phyloP scores from a whole-genome alignment of 2,113 vertebrate species.

The Atlantisia rogersi region DNA sequence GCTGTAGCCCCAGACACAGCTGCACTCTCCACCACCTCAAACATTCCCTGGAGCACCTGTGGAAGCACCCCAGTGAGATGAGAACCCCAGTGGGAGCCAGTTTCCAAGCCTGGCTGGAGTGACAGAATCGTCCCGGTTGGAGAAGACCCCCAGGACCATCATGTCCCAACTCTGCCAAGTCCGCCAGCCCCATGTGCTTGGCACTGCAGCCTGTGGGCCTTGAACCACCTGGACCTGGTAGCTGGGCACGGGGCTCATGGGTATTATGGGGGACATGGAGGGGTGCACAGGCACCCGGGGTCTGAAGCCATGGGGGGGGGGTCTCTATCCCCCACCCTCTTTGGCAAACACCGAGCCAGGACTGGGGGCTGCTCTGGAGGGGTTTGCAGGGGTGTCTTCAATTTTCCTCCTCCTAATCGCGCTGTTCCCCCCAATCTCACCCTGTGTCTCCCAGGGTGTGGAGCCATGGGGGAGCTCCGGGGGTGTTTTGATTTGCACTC shows the following conservation, averaged over 20 bases:
- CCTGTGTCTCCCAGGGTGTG: neutral
- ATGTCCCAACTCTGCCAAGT: no score
- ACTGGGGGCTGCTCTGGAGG: neutral
- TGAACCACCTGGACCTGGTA: accelerated
- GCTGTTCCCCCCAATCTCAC: accelerated
- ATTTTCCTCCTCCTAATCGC: neutral
- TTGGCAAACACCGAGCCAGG: neutral
- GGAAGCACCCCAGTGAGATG: neutral
- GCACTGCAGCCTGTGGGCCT: no score
- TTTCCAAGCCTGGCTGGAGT: no score
- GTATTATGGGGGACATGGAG: no score
- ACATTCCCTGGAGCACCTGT: accelerated
- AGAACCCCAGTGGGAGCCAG: neutral
- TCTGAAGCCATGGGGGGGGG: neutral
- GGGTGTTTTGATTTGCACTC: neutral
- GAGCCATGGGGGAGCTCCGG: neutral
- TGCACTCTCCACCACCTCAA: neutral
- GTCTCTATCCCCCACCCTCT: no score
- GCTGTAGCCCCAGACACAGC: neutral
- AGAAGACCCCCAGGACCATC: no score
- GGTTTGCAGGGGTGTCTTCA: no score
- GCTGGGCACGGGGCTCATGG: accelerated
- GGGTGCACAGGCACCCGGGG: accelerated
- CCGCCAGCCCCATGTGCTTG: no score
- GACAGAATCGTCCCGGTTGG: no score